Percentiles rank a stretch among this genome's conserved stretches.
Conservation (phyloP, 2,888 invertebrate genomes). For the Congeria kusceri region DNA sequence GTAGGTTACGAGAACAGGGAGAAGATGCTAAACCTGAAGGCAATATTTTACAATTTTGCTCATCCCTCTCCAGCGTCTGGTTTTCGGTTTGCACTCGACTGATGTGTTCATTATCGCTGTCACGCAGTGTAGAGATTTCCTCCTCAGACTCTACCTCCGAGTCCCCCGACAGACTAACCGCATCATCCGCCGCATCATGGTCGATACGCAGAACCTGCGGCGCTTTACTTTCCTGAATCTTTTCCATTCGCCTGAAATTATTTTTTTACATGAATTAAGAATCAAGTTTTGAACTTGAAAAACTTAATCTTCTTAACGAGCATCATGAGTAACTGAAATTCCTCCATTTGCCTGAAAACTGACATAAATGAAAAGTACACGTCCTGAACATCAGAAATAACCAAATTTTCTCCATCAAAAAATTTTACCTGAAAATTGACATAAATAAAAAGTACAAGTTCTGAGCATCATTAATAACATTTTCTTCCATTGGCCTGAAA, state of each 20-base stretch:
- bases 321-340: too few relatives aligned
- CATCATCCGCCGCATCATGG: slow-evolving; percentile 79
- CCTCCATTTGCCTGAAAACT: too few relatives aligned
- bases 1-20: background rate
- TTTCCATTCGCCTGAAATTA: slow-evolving; percentile 73
- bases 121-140: slow-evolving; percentile 56
- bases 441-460: too few relatives aligned
- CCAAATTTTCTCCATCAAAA: too few relatives aligned
- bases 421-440: too few relatives aligned
- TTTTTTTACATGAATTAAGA: background rate
- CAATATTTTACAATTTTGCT: slow-evolving; percentile 59
- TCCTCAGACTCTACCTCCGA: slow-evolving; percentile 63
- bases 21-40: slow-evolving; percentile 51
- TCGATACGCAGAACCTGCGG: slow-evolving; percentile 82
- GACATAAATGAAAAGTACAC: too few relatives aligned
- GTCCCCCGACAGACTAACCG: slow-evolving; percentile 66
- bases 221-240: slow-evolving; percentile 74
- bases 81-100: slow-evolving; percentile 32
- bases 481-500: slow-evolving; percentile 75
- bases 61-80: slow-evolving; percentile 11
- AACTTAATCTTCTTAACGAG: too few relatives aligned
- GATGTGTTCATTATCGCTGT: slow-evolving; percentile 36
- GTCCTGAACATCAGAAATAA: too few relatives aligned
- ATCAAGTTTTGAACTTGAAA: background rate
- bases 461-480: too few relatives aligned